Evolutionary conservation across 2,113 vertebrate species (phyloP).

Genomic region (Lucifuga dentata): DNA sequence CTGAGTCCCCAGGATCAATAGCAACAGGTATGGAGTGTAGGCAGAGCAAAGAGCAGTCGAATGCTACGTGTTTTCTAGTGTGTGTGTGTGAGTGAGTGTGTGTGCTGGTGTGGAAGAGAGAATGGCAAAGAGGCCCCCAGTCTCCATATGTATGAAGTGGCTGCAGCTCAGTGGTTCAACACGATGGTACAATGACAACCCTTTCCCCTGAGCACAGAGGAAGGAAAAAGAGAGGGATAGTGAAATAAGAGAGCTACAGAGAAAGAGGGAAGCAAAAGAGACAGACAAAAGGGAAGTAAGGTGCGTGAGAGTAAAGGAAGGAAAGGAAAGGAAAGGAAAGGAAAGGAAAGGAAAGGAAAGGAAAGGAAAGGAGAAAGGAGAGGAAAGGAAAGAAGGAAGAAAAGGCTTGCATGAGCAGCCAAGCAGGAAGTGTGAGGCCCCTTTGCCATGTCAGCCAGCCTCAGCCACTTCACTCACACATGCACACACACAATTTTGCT

Average conservation of each 20-base stretch:
- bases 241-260: conserved; percentile 65
- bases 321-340: conserved; percentile 60
- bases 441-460: conserved; percentile 85
- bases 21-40: conserved; percentile 58
- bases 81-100: conserved; percentile 31
- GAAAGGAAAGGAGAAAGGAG: conserved; percentile 57
- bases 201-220: conserved; percentile 75
- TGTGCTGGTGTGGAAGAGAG: conserved; percentile 40
- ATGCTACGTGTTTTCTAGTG: neutral
- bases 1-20: conserved; percentile 15
- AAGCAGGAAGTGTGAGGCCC: conserved; percentile 86
- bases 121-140: conserved; percentile 69
- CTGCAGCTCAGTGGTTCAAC: conserved; percentile 83
- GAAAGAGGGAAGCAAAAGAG: conserved; percentile 50
- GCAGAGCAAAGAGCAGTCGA: conserved; percentile 29
- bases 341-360: conserved; percentile 48
- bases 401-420: conserved; percentile 85
- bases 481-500: conserved; percentile 55
- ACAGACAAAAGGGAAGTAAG: conserved; percentile 66
- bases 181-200: conserved; percentile 84
- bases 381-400: conserved; percentile 59
- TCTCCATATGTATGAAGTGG: conserved; percentile 85
- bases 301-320: conserved; percentile 60
- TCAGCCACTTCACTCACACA: conserved; percentile 78
- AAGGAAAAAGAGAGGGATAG: conserved; percentile 65